These are phyloP conservation scores for Rhagonycha fulva DNA, from an alignment of 2,888 invertebrate species.

Conservation along the genomic window DNA sequence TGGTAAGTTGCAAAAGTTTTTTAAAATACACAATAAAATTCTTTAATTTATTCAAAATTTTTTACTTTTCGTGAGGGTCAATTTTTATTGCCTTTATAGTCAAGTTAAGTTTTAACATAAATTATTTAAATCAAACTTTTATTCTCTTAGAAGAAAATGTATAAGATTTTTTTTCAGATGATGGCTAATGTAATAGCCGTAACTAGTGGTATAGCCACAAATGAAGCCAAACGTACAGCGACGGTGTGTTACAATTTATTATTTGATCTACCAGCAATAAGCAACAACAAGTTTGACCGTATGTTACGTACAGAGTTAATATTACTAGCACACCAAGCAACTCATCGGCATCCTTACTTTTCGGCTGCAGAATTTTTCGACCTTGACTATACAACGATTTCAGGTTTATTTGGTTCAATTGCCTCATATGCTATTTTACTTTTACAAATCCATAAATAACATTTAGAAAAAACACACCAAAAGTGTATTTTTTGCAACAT, in stretches of 20 bases:
- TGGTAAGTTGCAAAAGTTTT: too few relatives aligned
- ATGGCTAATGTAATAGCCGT: background rate
- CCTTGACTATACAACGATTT: background rate
- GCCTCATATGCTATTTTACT: slow-evolving; percentile 2
- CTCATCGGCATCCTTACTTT: background rate
- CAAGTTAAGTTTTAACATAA: too few relatives aligned
- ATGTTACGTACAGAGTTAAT: background rate
- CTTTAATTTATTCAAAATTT: too few relatives aligned
- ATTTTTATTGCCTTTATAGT: too few relatives aligned
- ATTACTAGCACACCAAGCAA: background rate
- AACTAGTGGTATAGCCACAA: background rate
- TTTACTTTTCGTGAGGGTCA: too few relatives aligned
- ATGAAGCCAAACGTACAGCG: background rate
- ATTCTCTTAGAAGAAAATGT: too few relatives aligned
- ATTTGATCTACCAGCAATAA: slow-evolving; percentile 6
- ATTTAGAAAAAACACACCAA: too few relatives aligned
- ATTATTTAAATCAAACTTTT: too few relatives aligned
- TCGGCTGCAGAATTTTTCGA: slow-evolving; percentile 22
- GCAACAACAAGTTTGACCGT: slow-evolving; percentile 2
- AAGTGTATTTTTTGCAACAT: too few relatives aligned
- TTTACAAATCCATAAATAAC: slow-evolving; percentile 32
- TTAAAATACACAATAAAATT: too few relatives aligned
- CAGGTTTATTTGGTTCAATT: background rate
- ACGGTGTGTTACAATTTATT: background rate
- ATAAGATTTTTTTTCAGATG: too few relatives aligned